Base-by-base conservation (phyloP, 2,797 vertebrate species). In the Decapterus maruadsi region DNA sequence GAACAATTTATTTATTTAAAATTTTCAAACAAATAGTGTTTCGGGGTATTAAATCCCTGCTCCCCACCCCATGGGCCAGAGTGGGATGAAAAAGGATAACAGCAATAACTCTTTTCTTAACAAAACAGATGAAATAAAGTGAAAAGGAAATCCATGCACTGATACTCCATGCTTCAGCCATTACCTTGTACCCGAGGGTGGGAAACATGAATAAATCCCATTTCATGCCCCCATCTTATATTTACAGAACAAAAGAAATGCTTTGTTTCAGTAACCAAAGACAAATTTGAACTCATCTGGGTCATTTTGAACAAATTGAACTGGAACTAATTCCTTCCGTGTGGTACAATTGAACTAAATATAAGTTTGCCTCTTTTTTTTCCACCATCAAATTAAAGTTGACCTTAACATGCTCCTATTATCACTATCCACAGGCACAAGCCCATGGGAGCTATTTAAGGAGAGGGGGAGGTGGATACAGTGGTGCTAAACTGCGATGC, bases 271-370 rank as follows among this genome's bases (percentile, higher is more conserved):
- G 88, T 91, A 89, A 92, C 80, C 81, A 78, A 87, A 87, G 87
- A 87, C 87, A 90, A 90, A 93, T 92, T 83, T 87, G 78, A 91
- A 89, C 87, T 84, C 82, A 89, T 90, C 82, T 85, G 78, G 84
- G 87, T 90, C 82, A 92, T 89, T 91, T 82, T 80, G 48, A 87
- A 71, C 86, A 90, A 91, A 93, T 53, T 89, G 81, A 87, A 79
- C 85, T 79, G 80, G 83, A 87, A 88, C 87, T 86, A 90, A 92
- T 91, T 91, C 64, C 70, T 81, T 83, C 70, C 19, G 11, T 82
- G 72, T 80, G 80, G 60, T 85, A 79, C 83, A 89, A 82, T 79
- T 87, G 70, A 90, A 79, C 59, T 68, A 73, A 87, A 79, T 75
- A 84, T 84, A 90, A 85, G 68, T 85, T 87, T 87, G 79, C 79